These are phyloP conservation scores for Aspidiotus rigidus DNA, from an alignment of 2,888 invertebrate species.

Conservation along the genomic window DNA sequence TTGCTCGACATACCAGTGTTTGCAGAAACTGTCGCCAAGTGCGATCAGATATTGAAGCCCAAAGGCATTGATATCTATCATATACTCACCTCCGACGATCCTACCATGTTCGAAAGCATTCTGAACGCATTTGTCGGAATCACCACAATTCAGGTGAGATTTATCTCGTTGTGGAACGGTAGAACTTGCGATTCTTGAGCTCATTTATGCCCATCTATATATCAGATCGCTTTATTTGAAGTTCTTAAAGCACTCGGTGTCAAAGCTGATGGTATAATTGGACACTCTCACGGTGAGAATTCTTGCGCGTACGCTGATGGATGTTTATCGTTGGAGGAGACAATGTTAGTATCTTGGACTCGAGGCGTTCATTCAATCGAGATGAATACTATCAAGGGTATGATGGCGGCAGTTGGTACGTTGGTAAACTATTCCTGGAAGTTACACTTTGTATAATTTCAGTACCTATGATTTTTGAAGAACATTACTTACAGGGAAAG, in stretches of 20 bases:
- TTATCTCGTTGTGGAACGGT: neutral
- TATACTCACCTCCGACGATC: slow-evolving; percentile 53
- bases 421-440: neutral
- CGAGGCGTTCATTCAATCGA: slow-evolving; percentile 47
- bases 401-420: slow-evolving; percentile 50
- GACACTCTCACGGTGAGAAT: slow-evolving; percentile 57
- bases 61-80: slow-evolving; percentile 56
- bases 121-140: slow-evolving; percentile 65
- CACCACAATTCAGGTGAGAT: slow-evolving; percentile 53
- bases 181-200: neutral
- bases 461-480: too few relatives aligned
- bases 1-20: slow-evolving; percentile 67
- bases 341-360: slow-evolving; percentile 52
- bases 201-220: neutral
- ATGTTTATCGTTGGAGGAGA: slow-evolving; percentile 52
- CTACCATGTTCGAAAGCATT: slow-evolving; percentile 57
- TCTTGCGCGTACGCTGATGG: slow-evolving; percentile 58
- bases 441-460: neutral
- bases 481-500: slow-evolving; percentile 35
- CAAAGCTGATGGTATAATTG: slow-evolving; percentile 63
- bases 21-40: slow-evolving; percentile 58
- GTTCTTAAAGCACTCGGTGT: slow-evolving; percentile 53
- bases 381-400: slow-evolving; percentile 43
- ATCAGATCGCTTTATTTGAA: slow-evolving; percentile 54
- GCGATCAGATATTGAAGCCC: slow-evolving; percentile 53